These are phyloP conservation scores for Prosopocoilus inquinatus DNA, from an alignment of 2,888 invertebrate species.

Conservation along the genomic window DNA sequence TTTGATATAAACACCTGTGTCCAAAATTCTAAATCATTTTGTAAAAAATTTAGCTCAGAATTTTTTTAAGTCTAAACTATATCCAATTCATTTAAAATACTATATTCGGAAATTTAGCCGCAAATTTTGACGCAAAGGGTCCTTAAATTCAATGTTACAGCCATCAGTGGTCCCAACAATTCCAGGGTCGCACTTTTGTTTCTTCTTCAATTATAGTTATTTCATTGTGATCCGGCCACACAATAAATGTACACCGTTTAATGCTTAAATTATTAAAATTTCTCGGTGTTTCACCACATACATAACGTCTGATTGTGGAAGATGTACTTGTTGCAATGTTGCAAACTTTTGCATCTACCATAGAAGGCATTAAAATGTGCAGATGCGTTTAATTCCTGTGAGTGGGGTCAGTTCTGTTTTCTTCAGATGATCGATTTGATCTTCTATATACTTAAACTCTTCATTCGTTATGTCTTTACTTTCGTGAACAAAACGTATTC, in stretches of 20 bases:
- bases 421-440: constrained; percentile 5
- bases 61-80: too few relatives aligned
- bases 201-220: too few relatives aligned
- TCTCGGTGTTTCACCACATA: constrained; percentile 17
- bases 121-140: too few relatives aligned
- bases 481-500: constrained; percentile 27
- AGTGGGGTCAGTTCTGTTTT: constrained; percentile 1
- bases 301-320: constrained; percentile 24
- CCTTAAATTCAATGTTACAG: too few relatives aligned
- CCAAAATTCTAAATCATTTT: constrained; percentile 14
- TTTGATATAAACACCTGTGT: constrained; percentile 8
- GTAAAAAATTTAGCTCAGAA: too few relatives aligned
- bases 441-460: constrained; percentile 20
- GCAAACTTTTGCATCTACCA: constrained; percentile 29
- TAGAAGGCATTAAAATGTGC: constrained; percentile 11
- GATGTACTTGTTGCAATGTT: constrained; percentile 23
- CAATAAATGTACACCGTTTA: too few relatives aligned
- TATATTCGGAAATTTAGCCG: too few relatives aligned
- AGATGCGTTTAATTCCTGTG: not conserved
- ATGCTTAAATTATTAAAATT: not conserved
- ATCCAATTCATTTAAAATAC: too few relatives aligned
- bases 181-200: too few relatives aligned
- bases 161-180: too few relatives aligned
- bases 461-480: constrained; percentile 23
- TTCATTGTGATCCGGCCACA: too few relatives aligned